These are phyloP conservation scores for Drosophila lacteicornis DNA, from an alignment of 1,140 invertebrate species.

Conservation along the genomic window DNA sequence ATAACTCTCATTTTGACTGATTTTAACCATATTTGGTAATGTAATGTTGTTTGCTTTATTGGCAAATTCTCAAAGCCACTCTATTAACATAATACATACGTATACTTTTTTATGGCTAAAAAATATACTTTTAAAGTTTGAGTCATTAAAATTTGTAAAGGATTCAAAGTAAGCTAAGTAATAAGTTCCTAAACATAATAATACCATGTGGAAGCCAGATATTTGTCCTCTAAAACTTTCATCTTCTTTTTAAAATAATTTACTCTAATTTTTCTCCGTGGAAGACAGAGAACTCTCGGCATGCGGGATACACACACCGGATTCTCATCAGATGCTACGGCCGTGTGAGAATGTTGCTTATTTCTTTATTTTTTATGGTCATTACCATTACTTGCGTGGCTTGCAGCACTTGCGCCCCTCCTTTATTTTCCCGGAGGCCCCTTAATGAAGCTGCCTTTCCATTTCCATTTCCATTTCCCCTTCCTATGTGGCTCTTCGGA, in stretches of 20 bases:
- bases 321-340: conserved; percentile 65
- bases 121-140: too few relatives aligned
- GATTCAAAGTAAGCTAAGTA: not conserved
- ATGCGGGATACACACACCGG: conserved; percentile 66
- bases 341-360: conserved; percentile 60
- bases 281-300: conserved; percentile 36
- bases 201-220: not conserved
- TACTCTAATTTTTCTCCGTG: conserved; percentile 6
- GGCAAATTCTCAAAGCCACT: not conserved
- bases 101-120: not conserved
- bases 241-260: not conserved
- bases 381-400: conserved; percentile 64
- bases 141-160: not conserved
- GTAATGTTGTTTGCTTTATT: not conserved
- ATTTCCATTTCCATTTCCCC: conserved; percentile 34
- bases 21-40: not conserved
- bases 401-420: conserved; percentile 17
- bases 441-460: conserved; percentile 65
- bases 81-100: too few relatives aligned
- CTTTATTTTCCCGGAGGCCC: conserved; percentile 8
- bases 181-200: too few relatives aligned
- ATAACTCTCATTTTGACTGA: not conserved
- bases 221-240: not conserved
- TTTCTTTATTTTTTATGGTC: conserved; percentile 63
- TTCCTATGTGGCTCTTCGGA: conserved; percentile 14